phyloP scores from a whole-genome alignment of 2,113 vertebrate genomes.

The Sialia sialis region DNA sequence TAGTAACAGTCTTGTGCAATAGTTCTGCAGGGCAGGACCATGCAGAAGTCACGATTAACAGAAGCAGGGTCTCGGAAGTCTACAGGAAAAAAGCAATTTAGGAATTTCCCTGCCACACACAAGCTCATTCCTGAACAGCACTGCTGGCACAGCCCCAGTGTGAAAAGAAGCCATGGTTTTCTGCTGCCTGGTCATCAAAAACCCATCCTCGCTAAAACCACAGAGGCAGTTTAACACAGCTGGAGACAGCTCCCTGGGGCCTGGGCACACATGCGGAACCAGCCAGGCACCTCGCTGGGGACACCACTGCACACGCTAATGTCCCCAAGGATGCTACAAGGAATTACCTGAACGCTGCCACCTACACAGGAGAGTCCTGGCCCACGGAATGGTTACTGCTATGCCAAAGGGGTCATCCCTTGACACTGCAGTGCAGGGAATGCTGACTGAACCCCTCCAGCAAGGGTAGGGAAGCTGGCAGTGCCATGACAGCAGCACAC shows the following conservation, averaged over 20 bases:
- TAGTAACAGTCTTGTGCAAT: background rate
- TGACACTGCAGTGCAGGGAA: background rate
- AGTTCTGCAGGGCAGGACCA: background rate
- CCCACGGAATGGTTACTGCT: background rate
- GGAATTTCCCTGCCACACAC: background rate
- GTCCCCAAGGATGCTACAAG: background rate
- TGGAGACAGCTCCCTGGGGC: background rate
- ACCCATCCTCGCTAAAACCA: background rate
- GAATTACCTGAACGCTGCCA: background rate
- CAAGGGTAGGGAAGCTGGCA: background rate
- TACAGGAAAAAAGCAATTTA: background rate
- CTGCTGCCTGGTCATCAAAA: background rate
- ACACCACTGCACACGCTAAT: background rate
- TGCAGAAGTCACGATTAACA: background rate
- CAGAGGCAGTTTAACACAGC: background rate
- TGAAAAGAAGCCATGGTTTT: background rate
- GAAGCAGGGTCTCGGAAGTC: background rate
- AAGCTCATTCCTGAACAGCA: background rate
- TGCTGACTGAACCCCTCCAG: background rate
- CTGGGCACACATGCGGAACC: background rate
- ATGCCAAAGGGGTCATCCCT: background rate
- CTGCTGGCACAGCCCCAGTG: background rate
- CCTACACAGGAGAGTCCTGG: background rate
- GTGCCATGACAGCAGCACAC: background rate
- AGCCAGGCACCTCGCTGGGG: background rate